Percentiles rank a stretch among this genome's conserved stretches.
These are phyloP conservation scores for Orientallactaga bullata DNA, from an alignment of 2,113 vertebrate species.

Conservation along the genomic window DNA sequence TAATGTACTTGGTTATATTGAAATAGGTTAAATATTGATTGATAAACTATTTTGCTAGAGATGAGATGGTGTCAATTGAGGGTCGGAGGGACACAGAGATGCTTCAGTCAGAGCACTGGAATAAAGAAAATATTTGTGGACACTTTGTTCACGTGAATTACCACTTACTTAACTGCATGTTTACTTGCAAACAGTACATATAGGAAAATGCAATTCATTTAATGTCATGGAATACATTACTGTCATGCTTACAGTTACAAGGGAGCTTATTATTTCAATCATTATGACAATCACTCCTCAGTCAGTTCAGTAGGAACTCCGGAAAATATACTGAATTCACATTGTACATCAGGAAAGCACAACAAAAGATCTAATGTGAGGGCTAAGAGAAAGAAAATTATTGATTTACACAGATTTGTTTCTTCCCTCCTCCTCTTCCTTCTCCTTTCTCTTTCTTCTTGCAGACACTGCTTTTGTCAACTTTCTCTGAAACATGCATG, in stretches of 20 bases:
- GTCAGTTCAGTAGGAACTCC: slow-evolving; percentile 16
- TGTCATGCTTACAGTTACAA: background rate
- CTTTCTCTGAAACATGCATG: background rate
- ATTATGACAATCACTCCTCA: background rate
- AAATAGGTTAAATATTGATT: slow-evolving; percentile 42
- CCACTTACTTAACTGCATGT: background rate
- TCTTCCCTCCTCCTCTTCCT: background rate
- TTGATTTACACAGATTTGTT: background rate
- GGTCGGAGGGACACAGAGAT: background rate
- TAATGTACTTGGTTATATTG: background rate
- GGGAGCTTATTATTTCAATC: background rate
- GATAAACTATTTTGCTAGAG: background rate
- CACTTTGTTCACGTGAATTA: background rate
- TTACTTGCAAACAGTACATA: background rate
- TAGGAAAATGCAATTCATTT: background rate
- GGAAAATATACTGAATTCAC: background rate
- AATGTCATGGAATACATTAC: background rate
- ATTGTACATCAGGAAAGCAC: background rate
- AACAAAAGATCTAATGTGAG: background rate
- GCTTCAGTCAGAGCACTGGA: background rate
- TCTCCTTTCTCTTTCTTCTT: background rate
- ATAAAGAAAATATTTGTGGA: background rate
- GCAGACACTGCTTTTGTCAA: background rate
- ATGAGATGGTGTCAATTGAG: background rate
- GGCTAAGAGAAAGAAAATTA: background rate